Conservation (phyloP, 2,888 invertebrate species). For the Lepeophtheirus nordmannii region DNA sequence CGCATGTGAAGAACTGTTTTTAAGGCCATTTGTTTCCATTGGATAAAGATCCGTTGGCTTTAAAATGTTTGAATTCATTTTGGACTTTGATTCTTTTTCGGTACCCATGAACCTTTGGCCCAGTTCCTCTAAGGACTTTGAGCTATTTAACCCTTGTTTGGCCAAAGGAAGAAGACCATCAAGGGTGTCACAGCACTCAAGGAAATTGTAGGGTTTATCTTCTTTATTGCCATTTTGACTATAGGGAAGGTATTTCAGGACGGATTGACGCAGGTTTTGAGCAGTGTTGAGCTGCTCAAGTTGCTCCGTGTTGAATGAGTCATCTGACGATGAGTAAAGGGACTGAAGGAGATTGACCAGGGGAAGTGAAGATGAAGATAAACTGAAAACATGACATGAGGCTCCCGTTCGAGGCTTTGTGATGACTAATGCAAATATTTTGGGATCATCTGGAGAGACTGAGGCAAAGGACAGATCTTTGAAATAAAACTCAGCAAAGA, state of each 20-base stretch:
- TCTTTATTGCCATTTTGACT: constrained; percentile 23
- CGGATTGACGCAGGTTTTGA: constrained; percentile 33
- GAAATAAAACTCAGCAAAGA: background rate
- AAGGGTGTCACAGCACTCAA: background rate
- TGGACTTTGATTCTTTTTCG: too few species aligned
- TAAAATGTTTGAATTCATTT: background rate
- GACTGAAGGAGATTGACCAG: background rate
- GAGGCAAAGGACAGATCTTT: background rate
- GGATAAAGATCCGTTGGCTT: constrained; percentile 20
- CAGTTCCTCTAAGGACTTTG: background rate
- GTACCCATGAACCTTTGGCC: background rate
- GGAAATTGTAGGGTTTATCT: constrained; percentile 25
- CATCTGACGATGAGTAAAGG: constrained; percentile 17
- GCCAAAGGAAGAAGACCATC: background rate
- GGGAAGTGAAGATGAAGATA: constrained; percentile 45
- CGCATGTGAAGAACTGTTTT: background rate
- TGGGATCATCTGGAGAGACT: background rate
- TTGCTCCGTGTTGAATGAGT: constrained; percentile 29
- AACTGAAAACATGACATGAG: constrained; percentile 83
- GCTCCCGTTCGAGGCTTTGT: constrained; percentile 75
- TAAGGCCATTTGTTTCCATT: constrained; percentile 4
- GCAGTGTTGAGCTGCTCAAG: constrained; percentile 31
- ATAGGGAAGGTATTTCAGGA: constrained; percentile 31
- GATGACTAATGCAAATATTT: constrained; percentile 46
- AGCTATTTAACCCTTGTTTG: background rate